Conservation (phyloP, 2,113 vertebrate genomes). For the Upupa epops region DNA sequence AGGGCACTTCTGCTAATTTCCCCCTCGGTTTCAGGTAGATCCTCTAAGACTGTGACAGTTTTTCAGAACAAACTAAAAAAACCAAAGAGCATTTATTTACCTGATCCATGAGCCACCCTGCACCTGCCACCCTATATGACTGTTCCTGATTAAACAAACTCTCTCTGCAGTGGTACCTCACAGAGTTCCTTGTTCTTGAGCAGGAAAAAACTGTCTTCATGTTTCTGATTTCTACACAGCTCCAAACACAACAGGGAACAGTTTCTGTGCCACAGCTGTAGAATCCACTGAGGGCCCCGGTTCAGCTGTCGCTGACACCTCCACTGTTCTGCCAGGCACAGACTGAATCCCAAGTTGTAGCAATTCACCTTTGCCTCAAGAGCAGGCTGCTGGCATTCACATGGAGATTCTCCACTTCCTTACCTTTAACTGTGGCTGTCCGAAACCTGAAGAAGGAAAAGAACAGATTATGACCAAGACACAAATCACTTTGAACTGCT, state of each 20-base stretch:
- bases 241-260: fast-evolving
- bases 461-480: not conserved
- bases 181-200: not conserved
- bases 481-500: not conserved
- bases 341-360: not conserved
- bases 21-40: not conserved
- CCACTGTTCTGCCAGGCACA: fast-evolving
- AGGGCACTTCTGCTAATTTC: not conserved
- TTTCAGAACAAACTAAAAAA: not conserved
- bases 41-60: too few relatives aligned
- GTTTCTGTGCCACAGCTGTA: not conserved
- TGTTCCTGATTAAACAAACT: not conserved
- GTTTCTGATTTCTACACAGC: not conserved
- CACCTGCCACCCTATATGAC: too few relatives aligned
- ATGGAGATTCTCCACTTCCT: not conserved
- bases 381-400: not conserved
- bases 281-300: not conserved
- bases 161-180: not conserved
- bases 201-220: not conserved
- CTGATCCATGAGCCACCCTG: fast-evolving
- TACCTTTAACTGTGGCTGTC: not conserved
- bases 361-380: not conserved
- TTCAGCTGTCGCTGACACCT: not conserved
- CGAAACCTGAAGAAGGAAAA: not conserved
- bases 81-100: not conserved